Conservation (phyloP, 2,888 invertebrate genomes). For the Cantharis flavilabris region DNA sequence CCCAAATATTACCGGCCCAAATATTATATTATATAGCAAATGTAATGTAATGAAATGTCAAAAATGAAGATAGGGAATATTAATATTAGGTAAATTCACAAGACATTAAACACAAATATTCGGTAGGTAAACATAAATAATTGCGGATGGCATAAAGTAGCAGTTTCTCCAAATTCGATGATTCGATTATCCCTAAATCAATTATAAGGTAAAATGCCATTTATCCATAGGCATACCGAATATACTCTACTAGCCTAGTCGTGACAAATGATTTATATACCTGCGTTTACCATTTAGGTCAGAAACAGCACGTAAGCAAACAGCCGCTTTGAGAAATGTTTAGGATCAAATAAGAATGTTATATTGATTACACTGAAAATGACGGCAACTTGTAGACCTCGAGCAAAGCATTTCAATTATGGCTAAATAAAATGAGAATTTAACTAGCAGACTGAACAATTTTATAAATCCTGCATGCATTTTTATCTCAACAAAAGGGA, state of each 20-base stretch:
- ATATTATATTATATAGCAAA: not conserved
- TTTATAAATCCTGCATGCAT: not conserved
- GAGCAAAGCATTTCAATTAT: not conserved
- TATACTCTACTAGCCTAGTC: not conserved
- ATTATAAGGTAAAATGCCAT: conserved; percentile 15
- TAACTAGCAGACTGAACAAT: not conserved
- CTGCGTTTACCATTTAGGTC: conserved; percentile 21
- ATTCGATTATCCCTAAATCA: conserved; percentile 8
- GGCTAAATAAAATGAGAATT: not conserved
- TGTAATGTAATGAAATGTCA: not conserved
- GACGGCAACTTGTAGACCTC: conserved; percentile 8
- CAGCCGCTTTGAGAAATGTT: conserved; percentile 14
- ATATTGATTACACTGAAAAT: conserved; percentile 17
- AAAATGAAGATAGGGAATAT: not conserved
- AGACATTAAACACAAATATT: not conserved
- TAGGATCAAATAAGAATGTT: conserved; percentile 21
- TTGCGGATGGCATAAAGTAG: not conserved
- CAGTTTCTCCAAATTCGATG: not conserved
- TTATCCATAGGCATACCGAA: conserved; percentile 1
- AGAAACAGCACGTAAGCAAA: conserved; percentile 21
- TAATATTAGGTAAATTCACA: not conserved
- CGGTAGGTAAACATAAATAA: not conserved
- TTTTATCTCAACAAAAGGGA: not conserved
- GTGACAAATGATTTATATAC: conserved; percentile 17
- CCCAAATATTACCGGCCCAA: not conserved